Conservation (phyloP, 2,797 vertebrate genomes). For the Phalanger gymnotis region DNA sequence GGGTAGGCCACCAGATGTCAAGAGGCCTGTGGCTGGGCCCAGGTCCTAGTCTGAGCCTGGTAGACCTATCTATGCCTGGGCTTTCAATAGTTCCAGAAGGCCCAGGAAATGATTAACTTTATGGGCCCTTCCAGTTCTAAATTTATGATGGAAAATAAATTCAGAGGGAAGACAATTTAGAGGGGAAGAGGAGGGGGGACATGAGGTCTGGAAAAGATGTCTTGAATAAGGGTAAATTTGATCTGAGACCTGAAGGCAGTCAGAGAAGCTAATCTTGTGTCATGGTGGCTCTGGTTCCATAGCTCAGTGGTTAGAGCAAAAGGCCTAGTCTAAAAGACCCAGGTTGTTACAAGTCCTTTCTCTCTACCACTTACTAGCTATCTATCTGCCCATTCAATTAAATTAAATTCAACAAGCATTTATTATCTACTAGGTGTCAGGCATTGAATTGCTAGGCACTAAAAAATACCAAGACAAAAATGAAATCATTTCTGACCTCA, state of each 20-base stretch:
- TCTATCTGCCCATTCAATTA: not conserved
- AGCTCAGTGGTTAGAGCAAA: too few relatives aligned
- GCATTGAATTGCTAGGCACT: not conserved
- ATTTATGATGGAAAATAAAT: not conserved
- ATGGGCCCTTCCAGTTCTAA: not conserved
- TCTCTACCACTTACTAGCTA: not conserved
- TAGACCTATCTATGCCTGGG: not conserved
- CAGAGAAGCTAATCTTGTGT: not conserved
- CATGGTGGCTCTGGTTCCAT: too few relatives aligned
- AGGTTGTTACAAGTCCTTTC: not conserved
- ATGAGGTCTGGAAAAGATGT: not conserved
- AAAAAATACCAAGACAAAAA: too few relatives aligned
- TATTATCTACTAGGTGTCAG: not conserved
- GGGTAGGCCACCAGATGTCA: not conserved
- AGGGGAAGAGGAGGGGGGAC: fast-evolving
- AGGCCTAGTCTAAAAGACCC: too few relatives aligned
- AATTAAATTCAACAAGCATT: not conserved
- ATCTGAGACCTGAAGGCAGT: not conserved
- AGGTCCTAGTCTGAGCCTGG: not conserved
- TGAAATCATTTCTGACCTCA: not conserved
- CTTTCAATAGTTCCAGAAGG: too few relatives aligned
- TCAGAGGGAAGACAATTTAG: not conserved
- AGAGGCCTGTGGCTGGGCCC: not conserved
- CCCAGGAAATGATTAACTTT: not conserved
- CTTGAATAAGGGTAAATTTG: not conserved